phyloP scores from a whole-genome alignment of 2,797 vertebrate genomes.

The Yasuhikotakia modesta region DNA sequence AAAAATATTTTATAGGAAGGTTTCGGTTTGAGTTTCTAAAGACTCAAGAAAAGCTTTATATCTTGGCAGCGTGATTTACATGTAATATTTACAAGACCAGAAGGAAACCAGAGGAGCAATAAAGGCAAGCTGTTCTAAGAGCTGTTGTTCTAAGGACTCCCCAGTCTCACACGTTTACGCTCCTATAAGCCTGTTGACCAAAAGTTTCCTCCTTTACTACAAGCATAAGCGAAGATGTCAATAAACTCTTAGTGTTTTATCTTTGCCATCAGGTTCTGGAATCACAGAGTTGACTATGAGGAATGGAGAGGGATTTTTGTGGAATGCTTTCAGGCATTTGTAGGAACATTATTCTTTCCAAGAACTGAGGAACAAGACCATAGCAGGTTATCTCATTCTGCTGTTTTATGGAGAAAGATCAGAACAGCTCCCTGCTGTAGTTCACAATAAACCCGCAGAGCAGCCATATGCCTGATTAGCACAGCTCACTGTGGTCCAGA shows the following conservation, averaged over 20 bases:
- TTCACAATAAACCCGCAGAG: constrained; percentile 49
- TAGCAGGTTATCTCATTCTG: constrained; percentile 51
- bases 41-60: constrained; percentile 15
- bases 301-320: constrained; percentile 17
- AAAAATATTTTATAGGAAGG: constrained; percentile 23
- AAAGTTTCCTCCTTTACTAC: background rate
- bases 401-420: constrained; percentile 45
- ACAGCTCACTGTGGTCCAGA: constrained; percentile 52
- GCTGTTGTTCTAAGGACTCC: background rate
- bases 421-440: constrained; percentile 47
- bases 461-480: constrained; percentile 57
- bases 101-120: constrained; percentile 41
- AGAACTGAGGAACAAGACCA: background rate
- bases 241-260: background rate
- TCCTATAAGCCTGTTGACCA: constrained; percentile 14
- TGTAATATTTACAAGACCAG: constrained; percentile 48
- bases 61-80: constrained; percentile 19
- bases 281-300: constrained; percentile 6
- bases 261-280: constrained; percentile 5
- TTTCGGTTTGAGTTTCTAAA: constrained; percentile 41
- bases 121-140: constrained; percentile 43
- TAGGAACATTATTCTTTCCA: constrained; percentile 25
- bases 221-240: background rate
- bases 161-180: background rate
- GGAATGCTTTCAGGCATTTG: constrained; percentile 31